phyloP scores from a whole-genome alignment of 2,888 invertebrate genomes.

The Dendrolimus houi region DNA sequence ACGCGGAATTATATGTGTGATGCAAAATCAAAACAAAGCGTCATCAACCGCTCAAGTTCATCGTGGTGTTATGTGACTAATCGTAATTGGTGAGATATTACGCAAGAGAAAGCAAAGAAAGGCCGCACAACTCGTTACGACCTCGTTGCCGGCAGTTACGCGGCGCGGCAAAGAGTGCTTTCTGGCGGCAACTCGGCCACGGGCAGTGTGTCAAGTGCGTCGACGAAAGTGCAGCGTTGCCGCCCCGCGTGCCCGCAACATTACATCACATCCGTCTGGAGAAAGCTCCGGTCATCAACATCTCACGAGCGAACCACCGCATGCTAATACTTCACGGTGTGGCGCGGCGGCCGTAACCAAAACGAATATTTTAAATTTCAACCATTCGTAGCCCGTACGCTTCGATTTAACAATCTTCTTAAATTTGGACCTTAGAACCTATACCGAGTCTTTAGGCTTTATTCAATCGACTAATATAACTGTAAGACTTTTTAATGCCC shows the following conservation, averaged over 20 bases:
- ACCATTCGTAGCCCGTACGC: no score
- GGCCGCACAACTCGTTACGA: slow-evolving; percentile 61
- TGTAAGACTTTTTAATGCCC: no score
- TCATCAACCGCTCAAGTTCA: slow-evolving; percentile 56
- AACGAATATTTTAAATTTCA: no score
- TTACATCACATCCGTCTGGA: slow-evolving; percentile 70
- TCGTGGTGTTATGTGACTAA: slow-evolving; percentile 57
- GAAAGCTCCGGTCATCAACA: slow-evolving; percentile 66
- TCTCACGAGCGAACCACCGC: slow-evolving; percentile 18
- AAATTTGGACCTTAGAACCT: no score
- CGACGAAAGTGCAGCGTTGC: slow-evolving; percentile 71
- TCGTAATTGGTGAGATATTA: slow-evolving; percentile 59
- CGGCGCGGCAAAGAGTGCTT: slow-evolving; percentile 70
- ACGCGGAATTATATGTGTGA: slow-evolving; percentile 16
- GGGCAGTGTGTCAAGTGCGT: slow-evolving; percentile 75
- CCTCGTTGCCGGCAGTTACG: slow-evolving; percentile 59
- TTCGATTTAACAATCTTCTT: no score
- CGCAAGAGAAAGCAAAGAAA: slow-evolving; percentile 73
- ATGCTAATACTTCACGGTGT: slow-evolving; percentile 1
- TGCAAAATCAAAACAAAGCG: slow-evolving; percentile 25
- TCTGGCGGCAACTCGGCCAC: slow-evolving; percentile 72
- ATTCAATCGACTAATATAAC: no score
- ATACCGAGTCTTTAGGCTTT: no score
- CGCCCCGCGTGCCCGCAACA: slow-evolving; percentile 42
- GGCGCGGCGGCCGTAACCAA: no score